These are phyloP conservation scores for Borostomias antarcticus DNA, from an alignment of 2,797 vertebrate species.

Conservation along the genomic window DNA sequence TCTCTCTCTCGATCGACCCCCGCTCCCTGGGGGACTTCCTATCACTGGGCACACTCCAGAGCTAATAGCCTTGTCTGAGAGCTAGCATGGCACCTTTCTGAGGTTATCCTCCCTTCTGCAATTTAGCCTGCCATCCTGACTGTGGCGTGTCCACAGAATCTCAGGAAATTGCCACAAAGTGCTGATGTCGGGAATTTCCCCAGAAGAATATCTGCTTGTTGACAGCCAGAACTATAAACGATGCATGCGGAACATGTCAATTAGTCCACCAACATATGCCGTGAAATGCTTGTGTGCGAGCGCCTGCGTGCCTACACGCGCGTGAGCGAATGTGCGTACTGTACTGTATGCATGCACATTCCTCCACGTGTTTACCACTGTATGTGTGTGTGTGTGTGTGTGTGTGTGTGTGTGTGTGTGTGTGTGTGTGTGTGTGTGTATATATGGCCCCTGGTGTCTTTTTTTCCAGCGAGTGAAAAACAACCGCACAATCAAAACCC, in stretches of 20 bases:
- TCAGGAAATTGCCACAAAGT: slow-evolving; percentile 68
- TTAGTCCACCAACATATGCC: slow-evolving; percentile 48
- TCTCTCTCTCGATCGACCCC: too few relatives aligned
- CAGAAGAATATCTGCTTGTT: slow-evolving; percentile 56
- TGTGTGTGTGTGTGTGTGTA: slow-evolving; percentile 38
- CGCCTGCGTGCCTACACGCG: neutral
- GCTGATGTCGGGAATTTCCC: slow-evolving; percentile 65
- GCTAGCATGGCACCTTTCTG: slow-evolving; percentile 63
- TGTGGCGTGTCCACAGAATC: slow-evolving; percentile 61
- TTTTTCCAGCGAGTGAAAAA: slow-evolving; percentile 62
- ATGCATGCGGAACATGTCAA: slow-evolving; percentile 66
- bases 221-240: slow-evolving; percentile 70
- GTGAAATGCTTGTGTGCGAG: slow-evolving; percentile 28
- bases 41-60: slow-evolving; percentile 67
- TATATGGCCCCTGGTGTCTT: slow-evolving; percentile 21
- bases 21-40: slow-evolving; percentile 53
- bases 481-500: slow-evolving; percentile 61
- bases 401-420: slow-evolving; percentile 14
- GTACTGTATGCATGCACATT: too few relatives aligned
- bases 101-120: slow-evolving; percentile 66
- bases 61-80: slow-evolving; percentile 73
- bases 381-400: slow-evolving; percentile 3
- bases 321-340: neutral
- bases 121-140: slow-evolving; percentile 66
- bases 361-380: too few relatives aligned